Base-by-base conservation (phyloP, 2,113 vertebrate species). In the Lampris incognitus region DNA sequence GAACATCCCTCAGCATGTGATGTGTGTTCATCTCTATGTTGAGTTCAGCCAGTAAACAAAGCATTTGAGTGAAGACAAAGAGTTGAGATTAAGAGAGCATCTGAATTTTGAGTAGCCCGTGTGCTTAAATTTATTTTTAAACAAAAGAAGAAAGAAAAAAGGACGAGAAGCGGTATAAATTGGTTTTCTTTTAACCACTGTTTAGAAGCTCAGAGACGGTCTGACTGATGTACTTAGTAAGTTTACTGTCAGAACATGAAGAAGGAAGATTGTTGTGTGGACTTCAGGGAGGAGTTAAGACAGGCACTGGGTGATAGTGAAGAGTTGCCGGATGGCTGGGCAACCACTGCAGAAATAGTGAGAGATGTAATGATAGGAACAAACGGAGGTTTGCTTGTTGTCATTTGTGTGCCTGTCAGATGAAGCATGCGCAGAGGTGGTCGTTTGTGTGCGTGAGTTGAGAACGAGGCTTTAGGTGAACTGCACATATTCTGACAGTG, bases 1-100 rank as follows among this genome's bases (percentile, higher is more conserved):
- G 74, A 84, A 58, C 73, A 68, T 84, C 71, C 76, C 72, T 9
- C 55, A 69, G 74, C 66, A 64, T 65, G 60, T 88, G 79, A 89
- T 87, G 80, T 88, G 85, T 88, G 78, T 73, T 24, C 66, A 62
- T 54, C 69, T 72, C 65, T 65, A 4, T 59, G 46, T 69, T 71
- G 73, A 69, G 42, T 41, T 70, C 61, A 68, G 50, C 60, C 67
- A 44, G 44, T 61, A 9, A 66, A 67, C 41, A 60, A 82, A 84
- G 81, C 63, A 13, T 49, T 78, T 2, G 42, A 24, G 24, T 65
- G 70, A 77, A 68, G 39, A 41, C 49, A 10, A 24, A 57, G 57
- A 2, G 51, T 10, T 49, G 57, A 68, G 48, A 11, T 48, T 69
- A 13, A 36, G 10, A 65, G 55, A 83, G 13, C 48, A 46, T 48